Percentiles rank a stretch among this genome's conserved stretches.
Conservation (phyloP, 2,888 invertebrate genomes). For the Tiphia femorata region DNA sequence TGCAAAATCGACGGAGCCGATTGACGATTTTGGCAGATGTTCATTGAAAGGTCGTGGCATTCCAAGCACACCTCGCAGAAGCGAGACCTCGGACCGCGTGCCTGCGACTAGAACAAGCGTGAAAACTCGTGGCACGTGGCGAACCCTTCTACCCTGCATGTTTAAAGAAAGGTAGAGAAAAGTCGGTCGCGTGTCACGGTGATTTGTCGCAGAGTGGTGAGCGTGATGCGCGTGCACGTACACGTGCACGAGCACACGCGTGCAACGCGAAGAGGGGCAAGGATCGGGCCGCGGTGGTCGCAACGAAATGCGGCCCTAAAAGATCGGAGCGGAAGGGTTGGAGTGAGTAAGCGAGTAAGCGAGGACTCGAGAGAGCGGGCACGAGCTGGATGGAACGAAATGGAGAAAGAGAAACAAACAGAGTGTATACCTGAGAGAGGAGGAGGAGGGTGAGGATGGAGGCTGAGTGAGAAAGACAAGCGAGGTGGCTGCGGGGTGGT, state of each 20-base stretch:
- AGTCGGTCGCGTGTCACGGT: conserved; percentile 64
- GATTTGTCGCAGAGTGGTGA: conserved; percentile 54
- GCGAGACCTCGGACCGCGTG: too few relatives aligned
- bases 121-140: conserved; percentile 34
- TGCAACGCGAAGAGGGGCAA: too few relatives aligned
- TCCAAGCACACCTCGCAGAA: too few relatives aligned
- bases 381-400: background rate
- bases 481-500: conserved; percentile 12
- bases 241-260: conserved; percentile 30
- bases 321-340: conserved; percentile 38
- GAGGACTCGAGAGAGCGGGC: conserved; percentile 7
- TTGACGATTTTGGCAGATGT: too few relatives aligned
- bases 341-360: conserved; percentile 19
- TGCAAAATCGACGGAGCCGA: too few relatives aligned
- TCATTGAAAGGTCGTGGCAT: too few relatives aligned
- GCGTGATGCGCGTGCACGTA: conserved; percentile 7
- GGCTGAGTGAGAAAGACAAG: conserved; percentile 20
- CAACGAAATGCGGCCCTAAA: conserved; percentile 26
- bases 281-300: too few relatives aligned
- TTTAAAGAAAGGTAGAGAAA: conserved; percentile 50
- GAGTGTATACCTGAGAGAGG: conserved; percentile 19
- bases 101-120: conserved; percentile 11
- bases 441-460: conserved; percentile 14
- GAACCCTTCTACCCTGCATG: conserved; percentile 40
- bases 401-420: conserved; percentile 18